Percentiles rank a stretch among this genome's conserved stretches.
Evolutionary conservation across 2,797 vertebrate genomes (phyloP).

Genomic region (Avahi laniger): DNA sequence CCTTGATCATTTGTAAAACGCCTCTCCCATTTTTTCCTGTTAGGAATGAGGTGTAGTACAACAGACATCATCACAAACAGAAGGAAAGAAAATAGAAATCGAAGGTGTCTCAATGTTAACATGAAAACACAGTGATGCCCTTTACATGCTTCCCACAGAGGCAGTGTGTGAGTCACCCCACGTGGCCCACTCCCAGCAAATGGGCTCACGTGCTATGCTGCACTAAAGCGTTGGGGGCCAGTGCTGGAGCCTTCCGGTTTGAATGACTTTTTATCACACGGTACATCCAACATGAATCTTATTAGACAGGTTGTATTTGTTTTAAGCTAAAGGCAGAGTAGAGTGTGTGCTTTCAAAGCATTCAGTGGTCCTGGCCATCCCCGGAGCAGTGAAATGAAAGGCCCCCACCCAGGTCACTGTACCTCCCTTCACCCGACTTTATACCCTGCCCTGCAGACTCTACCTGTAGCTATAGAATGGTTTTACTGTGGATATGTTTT

Average conservation of each 20-base stretch:
- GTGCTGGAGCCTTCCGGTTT: background rate
- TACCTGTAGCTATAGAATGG: background rate
- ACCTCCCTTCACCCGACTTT: background rate
- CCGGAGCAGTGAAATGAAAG: background rate
- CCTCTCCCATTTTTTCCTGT: background rate
- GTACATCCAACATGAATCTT: background rate
- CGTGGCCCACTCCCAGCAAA: background rate
- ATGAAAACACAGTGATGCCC: background rate
- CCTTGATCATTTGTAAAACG: background rate
- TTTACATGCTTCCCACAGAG: background rate
- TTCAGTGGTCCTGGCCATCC: background rate
- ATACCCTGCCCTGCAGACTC: background rate
- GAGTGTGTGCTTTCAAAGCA: background rate
- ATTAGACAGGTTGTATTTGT: background rate
- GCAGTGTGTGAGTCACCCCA: background rate
- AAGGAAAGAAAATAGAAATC: background rate
- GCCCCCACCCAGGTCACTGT: background rate
- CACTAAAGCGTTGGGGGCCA: background rate
- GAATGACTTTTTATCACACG: background rate
- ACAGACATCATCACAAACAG: background rate
- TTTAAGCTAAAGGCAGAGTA: background rate
- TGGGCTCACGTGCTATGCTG: accelerated
- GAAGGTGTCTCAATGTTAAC: background rate
- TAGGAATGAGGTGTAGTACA: background rate
- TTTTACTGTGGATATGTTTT: background rate